Percentiles rank a stretch among this genome's conserved stretches.
Conservation (phyloP, 2,888 invertebrate species). For the Timema podura region DNA sequence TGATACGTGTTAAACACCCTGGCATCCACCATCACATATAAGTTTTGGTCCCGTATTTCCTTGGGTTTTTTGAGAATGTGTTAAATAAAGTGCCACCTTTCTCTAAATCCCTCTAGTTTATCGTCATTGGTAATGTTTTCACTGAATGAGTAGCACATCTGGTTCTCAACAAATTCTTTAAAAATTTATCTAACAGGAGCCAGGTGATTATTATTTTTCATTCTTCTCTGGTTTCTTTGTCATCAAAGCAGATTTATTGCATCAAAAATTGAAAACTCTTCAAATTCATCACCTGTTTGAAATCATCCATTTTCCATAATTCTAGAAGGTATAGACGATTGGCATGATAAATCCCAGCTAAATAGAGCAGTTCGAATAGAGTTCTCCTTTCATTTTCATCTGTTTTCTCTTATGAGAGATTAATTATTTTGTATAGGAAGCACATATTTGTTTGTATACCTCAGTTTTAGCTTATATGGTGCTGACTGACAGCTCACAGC, state of each 20-base stretch:
- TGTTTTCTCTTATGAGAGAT: conserved; percentile 3
- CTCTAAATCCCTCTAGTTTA: conserved; percentile 8
- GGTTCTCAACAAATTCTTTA: conserved; percentile 32
- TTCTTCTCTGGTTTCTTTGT: conserved; percentile 30
- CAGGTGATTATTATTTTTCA: conserved; percentile 23
- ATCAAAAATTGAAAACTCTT: background rate
- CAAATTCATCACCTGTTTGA: no score
- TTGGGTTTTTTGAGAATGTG: conserved; percentile 1
- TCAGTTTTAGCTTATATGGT: no score
- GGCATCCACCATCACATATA: background rate
- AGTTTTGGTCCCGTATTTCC: background rate
- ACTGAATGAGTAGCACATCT: conserved; percentile 27
- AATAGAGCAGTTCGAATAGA: background rate
- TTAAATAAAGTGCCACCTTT: background rate
- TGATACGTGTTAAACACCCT: background rate
- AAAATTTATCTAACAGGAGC: conserved; percentile 34
- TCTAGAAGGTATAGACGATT: background rate
- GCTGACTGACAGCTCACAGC: no score
- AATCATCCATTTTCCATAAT: no score
- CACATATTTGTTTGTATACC: conserved; percentile 7
- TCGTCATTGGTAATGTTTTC: conserved; percentile 28
- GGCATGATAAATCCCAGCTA: background rate
- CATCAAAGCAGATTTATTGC: conserved; percentile 33
- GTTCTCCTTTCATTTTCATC: conserved; percentile 2
- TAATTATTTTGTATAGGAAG: conserved; percentile 2